Evolutionary conservation across 2,797 vertebrate species (phyloP), one percentile per base, ranked within the genome.

Genomic region (Paratrypauchen microcephalus): DNA sequence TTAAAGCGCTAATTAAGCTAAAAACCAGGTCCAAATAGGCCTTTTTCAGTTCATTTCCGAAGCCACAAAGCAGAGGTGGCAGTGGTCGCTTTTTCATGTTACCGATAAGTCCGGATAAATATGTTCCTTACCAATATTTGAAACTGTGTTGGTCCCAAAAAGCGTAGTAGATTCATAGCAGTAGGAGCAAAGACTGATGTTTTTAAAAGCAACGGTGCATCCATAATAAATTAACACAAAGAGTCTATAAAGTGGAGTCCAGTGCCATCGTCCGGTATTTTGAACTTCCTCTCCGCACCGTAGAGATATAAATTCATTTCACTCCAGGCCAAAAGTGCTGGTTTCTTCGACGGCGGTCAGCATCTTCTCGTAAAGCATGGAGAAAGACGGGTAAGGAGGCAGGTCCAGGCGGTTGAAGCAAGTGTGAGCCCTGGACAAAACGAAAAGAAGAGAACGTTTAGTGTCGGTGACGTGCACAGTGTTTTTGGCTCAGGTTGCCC

Each of bases 351-450:
- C 97, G 13, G 97, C 97, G 8, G 96, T 99, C 83, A 98, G 89
- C 91, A 99, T 91, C 89, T 99, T 99, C 90, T 99, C 97, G 39
- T 96, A 98, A 28, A 99, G 92, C 97, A 98, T 98, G 83, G 96
- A 97, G 92, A 98, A 99, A 62, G 96, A 98, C 2, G 97, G 96
- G 80, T 99, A 99, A 0, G 97, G 97, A 2, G 97, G 97, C 50
- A 99, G 95, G 89, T 99, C 97, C 90, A 99, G 92, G 18, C 97
- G 95, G 87, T 99, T 99, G 87, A 99, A 99, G 87, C 97, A 99
- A 69, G 97, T 99, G 87, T 99, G 97, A 89, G 97, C 97, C 92
- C 97, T 99, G 85, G 2, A 56, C 57, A 6, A 67, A 2, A 58
- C 2, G 70, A n/a, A 24, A 15, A 61, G 11, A 55, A 24, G n/a